Conservation (phyloP, 2,888 invertebrate species). For the Lottia scabra region DNA sequence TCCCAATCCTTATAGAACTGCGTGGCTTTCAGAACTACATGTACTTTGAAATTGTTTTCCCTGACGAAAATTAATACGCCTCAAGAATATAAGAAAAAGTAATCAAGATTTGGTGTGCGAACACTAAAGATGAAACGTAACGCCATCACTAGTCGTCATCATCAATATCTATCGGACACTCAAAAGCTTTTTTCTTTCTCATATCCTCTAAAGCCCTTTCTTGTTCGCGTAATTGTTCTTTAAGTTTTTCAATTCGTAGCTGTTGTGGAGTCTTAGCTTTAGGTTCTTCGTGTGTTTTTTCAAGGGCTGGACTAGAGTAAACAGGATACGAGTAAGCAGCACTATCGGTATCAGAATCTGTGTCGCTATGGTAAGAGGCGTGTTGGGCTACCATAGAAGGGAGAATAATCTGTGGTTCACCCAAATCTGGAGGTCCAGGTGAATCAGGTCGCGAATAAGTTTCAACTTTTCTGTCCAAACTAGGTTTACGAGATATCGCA, state of each 20-base stretch:
- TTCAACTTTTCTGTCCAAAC: no score
- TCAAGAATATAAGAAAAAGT: no score
- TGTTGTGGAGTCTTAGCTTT: slow-evolving; percentile 7
- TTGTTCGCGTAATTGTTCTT: slow-evolving; percentile 19
- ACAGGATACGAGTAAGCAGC: background rate
- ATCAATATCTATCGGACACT: background rate
- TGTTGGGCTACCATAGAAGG: background rate
- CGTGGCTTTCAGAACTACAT: no score
- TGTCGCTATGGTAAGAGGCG: background rate
- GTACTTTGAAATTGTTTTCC: no score
- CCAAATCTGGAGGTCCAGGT: background rate
- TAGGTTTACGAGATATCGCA: no score
- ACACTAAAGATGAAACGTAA: no score
- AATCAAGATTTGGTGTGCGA: no score
- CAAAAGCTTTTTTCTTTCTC: slow-evolving; percentile 11
- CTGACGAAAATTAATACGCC: no score
- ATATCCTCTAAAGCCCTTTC: slow-evolving; percentile 29
- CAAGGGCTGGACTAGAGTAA: background rate
- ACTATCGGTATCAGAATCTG: background rate
- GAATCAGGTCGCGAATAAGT: background rate
- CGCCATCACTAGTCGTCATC: background rate
- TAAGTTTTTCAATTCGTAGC: slow-evolving; percentile 18
- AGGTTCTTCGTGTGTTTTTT: background rate
- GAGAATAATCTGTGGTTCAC: background rate
- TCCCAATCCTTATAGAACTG: no score